Base-by-base conservation (phyloP, 2,888 invertebrate species). In the Uropetala carovei region DNA sequence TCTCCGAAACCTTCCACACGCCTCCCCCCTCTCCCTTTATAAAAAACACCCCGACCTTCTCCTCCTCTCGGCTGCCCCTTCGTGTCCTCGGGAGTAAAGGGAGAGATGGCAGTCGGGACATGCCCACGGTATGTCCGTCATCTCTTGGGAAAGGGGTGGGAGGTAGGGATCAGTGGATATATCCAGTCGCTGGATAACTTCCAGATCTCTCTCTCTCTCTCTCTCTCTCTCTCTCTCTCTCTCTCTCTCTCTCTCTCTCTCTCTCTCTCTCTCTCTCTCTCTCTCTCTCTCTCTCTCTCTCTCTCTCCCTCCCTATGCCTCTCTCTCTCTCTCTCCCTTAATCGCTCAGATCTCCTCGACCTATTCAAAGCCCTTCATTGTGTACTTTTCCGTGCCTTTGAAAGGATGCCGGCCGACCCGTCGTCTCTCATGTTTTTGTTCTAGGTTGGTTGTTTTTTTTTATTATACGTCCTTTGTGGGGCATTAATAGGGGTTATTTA, bases 401-500 rank as follows among this genome's bases (percentile, higher is more conserved):
- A 75, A 75, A n/a, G 75, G 75, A 75, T 75, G 27, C 22, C 75
- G 75, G 22, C 75, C 22, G 27, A 75, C 27, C 22, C 22, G 27
- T 27, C 27, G 27, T 75, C 75, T n/a, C 75, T 18, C 14, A 16
- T 16, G 14, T 27, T 75, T 75, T 75, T 75, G 75, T 75, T 27
- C 22, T 75, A 75, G 22, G 75, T 68, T 64, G 4, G 68, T 1
- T 22, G 68, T 11, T 75, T 11, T 22, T 75, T 75, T 75, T 75
- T 75, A 75, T 27, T 4, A 27, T 75, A 10, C 75, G 8, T 13
- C 75, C 75, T 75, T 75, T 75, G 75, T 75, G 75, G 75, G 27
- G 75, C 75, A 27, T 75, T 75, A 75, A 75, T 75, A 43, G n/a
- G 75, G 75, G 75, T 75, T 75, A 75, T 75, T 75, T 27, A 75